Base-by-base conservation (phyloP, 2,888 invertebrate genomes). In the Nowickia ferox region DNA sequence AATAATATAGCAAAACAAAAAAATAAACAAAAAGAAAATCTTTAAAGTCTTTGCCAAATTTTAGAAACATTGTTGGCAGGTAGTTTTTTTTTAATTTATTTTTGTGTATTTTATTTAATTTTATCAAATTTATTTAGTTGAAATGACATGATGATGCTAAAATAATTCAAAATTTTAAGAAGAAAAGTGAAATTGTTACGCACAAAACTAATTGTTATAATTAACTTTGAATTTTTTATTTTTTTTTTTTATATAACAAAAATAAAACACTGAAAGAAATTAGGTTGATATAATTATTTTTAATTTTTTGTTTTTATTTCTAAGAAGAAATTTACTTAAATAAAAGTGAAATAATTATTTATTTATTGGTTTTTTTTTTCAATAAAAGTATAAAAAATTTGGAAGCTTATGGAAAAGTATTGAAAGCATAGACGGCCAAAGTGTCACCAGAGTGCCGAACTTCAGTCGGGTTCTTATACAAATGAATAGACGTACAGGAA, bases 41-140 rank as follows among this genome's bases (percentile, higher is more conserved):
- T 51, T 1, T 44, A 46, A 79, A 59, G 2, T 17, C 13, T 30
- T 42, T 84, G 84, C 81, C 81, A 84, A 84, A n/a, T 65, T 77
- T 69, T 68, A 57, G 61, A 55, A 74, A 81, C 84, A 68, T 81
- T 81, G 84, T 84, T 84, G 65, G 48, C 84, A 84, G 84, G 72
- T 78, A 63, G 76, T 82, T 17, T 53, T 46, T 71, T 46, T 17
- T 1, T 6, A 6, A 30, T 30, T 59, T 74, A 38, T 48, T 17
- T 57, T 42, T 59, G 2, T 59, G 2, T 59, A 46, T 65, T 72
- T 48, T 9, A 48, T 61, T 68, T 51, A 19, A 78, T 42, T 66
- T 19, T 19, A 44, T 77, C 46, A 19, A 63, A 65, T 53, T 42
- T 44, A 76, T 76, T 44, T 59, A 51, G 42, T 44, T 78, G 11